These are phyloP conservation scores for Porites cylindrica DNA, from an alignment of 92 coral and sea anemone species.

Conservation along the genomic window DNA sequence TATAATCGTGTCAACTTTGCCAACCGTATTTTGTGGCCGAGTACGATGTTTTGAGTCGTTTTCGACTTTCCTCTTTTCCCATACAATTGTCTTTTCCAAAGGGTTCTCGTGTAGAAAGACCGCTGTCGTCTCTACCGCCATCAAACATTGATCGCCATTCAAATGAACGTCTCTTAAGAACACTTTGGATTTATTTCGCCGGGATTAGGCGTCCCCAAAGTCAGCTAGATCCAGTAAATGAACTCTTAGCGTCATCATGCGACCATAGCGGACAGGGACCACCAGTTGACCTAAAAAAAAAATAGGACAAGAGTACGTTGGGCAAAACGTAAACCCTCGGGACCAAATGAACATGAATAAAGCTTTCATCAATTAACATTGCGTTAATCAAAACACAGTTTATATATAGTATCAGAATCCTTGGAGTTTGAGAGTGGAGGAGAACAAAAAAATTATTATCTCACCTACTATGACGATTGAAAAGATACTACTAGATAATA, in stretches of 20 bases:
- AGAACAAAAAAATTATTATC: conserved; percentile 6
- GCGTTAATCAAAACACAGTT: conserved; percentile 90
- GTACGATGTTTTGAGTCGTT: conserved; percentile 80
- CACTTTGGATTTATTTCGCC: conserved; percentile 36
- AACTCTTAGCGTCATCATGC: conserved; percentile 59
- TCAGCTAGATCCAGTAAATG: conserved; percentile 26
- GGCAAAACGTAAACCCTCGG: conserved; percentile 62
- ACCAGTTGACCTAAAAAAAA: conserved; percentile 56
- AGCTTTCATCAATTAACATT: conserved; percentile 96
- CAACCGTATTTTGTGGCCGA: conserved; percentile 60
- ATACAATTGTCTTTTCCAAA: conserved; percentile 76
- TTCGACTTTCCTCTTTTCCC: conserved; percentile 83
- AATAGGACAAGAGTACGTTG: conserved; percentile 46
- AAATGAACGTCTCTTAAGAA: conserved; percentile 50
- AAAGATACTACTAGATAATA: neutral
- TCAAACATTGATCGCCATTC: conserved; percentile 81
- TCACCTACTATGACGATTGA: conserved; percentile 13
- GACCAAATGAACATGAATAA: conserved; percentile 76
- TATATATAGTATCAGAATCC: conserved; percentile 84
- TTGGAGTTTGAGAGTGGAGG: conserved; percentile 43
- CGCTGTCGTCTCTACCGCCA: conserved; percentile 84
- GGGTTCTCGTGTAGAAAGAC: conserved; percentile 90
- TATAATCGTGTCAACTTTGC: conserved; percentile 77
- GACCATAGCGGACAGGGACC: conserved; percentile 34
- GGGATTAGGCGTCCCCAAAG: conserved; percentile 31